Percentiles rank a stretch among this genome's conserved stretches.
Evolutionary conservation across 2,888 invertebrate species (phyloP).

Genomic region (Cistogaster globosa): DNA sequence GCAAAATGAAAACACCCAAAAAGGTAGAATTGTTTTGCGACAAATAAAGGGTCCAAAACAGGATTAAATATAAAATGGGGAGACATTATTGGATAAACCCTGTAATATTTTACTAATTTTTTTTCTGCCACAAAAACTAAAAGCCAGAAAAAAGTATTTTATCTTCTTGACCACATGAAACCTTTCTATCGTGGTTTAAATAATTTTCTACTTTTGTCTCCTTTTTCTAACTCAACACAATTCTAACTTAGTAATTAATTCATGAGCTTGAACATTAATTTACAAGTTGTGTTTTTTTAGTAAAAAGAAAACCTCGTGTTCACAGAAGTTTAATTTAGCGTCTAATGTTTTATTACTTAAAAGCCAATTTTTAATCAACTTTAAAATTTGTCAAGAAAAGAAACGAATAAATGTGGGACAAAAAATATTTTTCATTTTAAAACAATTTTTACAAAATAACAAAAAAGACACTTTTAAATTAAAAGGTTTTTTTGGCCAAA

Average conservation of each 20-base stretch:
- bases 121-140: conserved; percentile 45
- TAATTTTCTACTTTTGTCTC: neutral
- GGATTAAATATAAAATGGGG: conserved; percentile 46
- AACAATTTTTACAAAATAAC: too few species aligned
- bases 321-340: conserved; percentile 59
- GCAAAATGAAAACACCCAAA: too few species aligned
- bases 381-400: conserved; percentile 12
- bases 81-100: conserved; percentile 54
- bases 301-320: conserved; percentile 1
- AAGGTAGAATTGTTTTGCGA: conserved; percentile 1
- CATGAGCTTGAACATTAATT: conserved; percentile 53
- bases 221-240: conserved; percentile 1
- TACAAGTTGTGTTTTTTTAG: conserved; percentile 46
- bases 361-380: conserved; percentile 36
- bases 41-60: conserved; percentile 8
- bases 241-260: conserved; percentile 59
- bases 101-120: conserved; percentile 56
- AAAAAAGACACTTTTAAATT: too few species aligned
- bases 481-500: too few species aligned
- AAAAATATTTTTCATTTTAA: too few species aligned
- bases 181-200: conserved; percentile 50
- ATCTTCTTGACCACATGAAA: conserved; percentile 61
- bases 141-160: conserved; percentile 24
- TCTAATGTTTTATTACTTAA: conserved; percentile 48
- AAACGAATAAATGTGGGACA: too few species aligned